Conservation (phyloP, 2,113 vertebrate genomes). For the Amphiprion percula region DNA sequence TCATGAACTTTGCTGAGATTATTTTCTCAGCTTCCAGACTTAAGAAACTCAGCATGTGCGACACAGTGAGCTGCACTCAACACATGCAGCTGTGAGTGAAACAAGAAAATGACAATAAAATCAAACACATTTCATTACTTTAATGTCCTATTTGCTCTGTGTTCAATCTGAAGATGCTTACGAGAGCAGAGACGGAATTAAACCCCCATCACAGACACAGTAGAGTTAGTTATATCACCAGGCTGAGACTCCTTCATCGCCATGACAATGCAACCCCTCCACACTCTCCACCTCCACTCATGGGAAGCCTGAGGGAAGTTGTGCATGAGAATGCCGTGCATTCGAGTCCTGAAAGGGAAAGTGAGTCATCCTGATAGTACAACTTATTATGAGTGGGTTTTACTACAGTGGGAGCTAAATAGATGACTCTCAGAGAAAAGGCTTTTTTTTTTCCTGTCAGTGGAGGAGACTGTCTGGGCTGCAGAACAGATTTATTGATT, state of each 20-base stretch:
- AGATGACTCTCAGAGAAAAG: conserved; percentile 9
- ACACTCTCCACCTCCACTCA: conserved; percentile 26
- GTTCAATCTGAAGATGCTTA: conserved; percentile 15
- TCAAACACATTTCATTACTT: background rate
- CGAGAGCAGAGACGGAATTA: conserved; percentile 13
- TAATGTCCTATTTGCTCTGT: conserved; percentile 8
- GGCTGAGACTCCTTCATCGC: conserved; percentile 31
- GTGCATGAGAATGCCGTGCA: conserved; percentile 15
- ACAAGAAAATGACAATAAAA: background rate
- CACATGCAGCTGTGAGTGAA: background rate
- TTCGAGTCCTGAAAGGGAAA: conserved; percentile 33
- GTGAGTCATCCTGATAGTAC: conserved; percentile 60
- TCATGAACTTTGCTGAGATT: no score
- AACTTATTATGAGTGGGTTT: conserved; percentile 51
- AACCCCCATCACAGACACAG: conserved; percentile 7
- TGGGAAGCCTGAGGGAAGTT: conserved; percentile 31
- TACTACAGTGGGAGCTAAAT: conserved; percentile 47
- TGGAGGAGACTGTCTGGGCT: conserved; percentile 46
- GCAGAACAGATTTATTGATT: conserved; percentile 57
- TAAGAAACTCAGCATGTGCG: no score
- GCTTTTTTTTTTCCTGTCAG: background rate
- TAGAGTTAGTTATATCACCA: conserved; percentile 23
- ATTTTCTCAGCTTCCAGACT: no score
- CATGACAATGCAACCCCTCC: conserved; percentile 18
- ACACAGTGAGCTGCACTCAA: no score